Base-by-base conservation (phyloP, 2,113 vertebrate genomes). In the Phaethornis superciliosus region DNA sequence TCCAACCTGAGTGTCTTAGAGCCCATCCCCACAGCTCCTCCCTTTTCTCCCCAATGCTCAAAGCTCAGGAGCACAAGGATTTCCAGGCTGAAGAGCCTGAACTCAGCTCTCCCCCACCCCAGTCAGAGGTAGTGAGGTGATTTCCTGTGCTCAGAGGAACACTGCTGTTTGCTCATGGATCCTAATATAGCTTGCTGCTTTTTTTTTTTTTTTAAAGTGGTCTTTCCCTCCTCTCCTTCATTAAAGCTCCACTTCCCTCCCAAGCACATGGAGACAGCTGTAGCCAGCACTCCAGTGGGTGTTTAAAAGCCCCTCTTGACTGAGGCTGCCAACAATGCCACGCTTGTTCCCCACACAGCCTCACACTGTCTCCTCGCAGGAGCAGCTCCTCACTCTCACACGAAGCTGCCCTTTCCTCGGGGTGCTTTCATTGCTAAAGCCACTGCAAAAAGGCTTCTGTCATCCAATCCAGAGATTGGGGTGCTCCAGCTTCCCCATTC, bases 251-350 rank as follows among this genome's bases (percentile, higher is more conserved):
- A 63, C 77, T 95, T 95, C 93, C 85, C 1, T 0, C 76, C 49
- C 37, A 70, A 91, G 91, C 79, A 77, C 94, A 96, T 79, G 93
- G 87, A 80, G 94, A 88, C 95, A 94, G 94, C 94, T 96, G 95
- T 79, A 93, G 76, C 75, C 88, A 81, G 80, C 76, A 52, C 93
- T 95, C 51, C 85, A 93, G 93, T 86, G 96, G 89, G 95, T 93
- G 94, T 94, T 89, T 30, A 85, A 94, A 93, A 95, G 88, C 93
- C 93, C 85, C 88, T 96, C 92, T 90, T 83, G 88, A 81, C 30
- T 33, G 80, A 49, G 90, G 37, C 82, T 90, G 60, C 40, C 94
- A 85, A 96, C 94, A 97, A 97, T 89, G 79, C 82, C 0, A 1
- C 0, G 12, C 82, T 96, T 97, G 96, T 96, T 97, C 82, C 88